phyloP scores from a whole-genome alignment of 2,113 vertebrate species.

The Microtus ochrogaster region DNA sequence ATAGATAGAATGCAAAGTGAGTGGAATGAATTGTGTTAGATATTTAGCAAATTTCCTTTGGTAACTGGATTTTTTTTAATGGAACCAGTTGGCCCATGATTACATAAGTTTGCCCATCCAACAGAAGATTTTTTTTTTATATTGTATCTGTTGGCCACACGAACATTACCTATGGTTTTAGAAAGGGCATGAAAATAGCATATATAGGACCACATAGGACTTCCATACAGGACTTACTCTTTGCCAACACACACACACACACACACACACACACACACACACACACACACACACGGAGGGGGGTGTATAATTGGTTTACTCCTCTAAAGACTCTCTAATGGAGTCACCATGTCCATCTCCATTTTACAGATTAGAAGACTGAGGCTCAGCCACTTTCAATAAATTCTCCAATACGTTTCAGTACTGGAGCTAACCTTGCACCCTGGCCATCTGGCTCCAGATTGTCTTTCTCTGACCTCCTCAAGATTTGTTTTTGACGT shows the following conservation, averaged over 20 bases:
- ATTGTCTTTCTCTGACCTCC: slow-evolving; percentile 56
- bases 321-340: background rate
- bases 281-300: background rate
- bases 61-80: background rate
- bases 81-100: background rate
- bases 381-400: background rate
- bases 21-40: background rate
- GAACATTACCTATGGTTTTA: slow-evolving; percentile 5
- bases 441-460: slow-evolving; percentile 37
- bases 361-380: slow-evolving; percentile 58
- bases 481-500: slow-evolving; percentile 54
- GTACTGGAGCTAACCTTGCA: slow-evolving; percentile 54
- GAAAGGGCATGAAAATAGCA: slow-evolving; percentile 17
- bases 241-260: background rate
- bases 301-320: background rate
- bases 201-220: background rate
- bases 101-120: background rate
- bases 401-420: slow-evolving; percentile 12
- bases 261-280: background rate
- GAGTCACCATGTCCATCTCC: background rate
- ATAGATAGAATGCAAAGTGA: background rate
- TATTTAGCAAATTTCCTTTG: background rate
- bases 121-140: background rate
- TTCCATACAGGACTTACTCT: background rate
- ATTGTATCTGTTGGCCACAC: background rate